These are phyloP conservation scores for Urocynchramus pylzowi DNA, from an alignment of 2,113 vertebrate genomes.

Conservation along the genomic window DNA sequence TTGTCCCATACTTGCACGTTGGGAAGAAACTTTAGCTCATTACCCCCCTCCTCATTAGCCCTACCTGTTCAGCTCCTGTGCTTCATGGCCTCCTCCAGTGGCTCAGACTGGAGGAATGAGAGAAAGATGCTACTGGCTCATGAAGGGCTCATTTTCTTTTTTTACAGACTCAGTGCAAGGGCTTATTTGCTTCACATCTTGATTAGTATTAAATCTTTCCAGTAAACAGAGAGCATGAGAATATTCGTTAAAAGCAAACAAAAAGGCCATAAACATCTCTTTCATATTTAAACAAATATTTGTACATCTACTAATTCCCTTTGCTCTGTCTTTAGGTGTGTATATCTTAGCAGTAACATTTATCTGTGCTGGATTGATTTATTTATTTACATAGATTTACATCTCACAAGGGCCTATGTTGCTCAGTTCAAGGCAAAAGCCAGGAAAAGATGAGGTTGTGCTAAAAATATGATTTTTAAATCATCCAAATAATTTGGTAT, in stretches of 20 bases:
- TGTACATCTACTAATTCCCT: neutral
- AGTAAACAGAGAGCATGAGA: neutral
- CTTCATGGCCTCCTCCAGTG: neutral
- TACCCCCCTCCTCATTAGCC: neutral
- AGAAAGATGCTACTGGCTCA: neutral
- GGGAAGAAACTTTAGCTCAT: neutral
- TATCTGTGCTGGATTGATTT: neutral
- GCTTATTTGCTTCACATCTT: neutral
- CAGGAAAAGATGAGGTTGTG: conserved; percentile 13
- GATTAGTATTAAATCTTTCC: neutral
- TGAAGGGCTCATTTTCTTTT: neutral
- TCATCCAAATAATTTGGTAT: neutral
- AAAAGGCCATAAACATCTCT: neutral
- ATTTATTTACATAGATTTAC: neutral
- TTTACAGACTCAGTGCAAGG: neutral
- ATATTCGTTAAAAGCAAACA: neutral
- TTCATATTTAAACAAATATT: neutral
- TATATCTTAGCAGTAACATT: neutral
- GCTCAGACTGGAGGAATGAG: neutral
- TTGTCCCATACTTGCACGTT: neutral
- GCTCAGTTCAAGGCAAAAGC: conserved; percentile 11
- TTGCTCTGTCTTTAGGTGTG: neutral
- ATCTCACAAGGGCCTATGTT: neutral
- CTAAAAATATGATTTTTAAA: conserved; percentile 11
- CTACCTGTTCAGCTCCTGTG: neutral